Percentiles rank a stretch among this genome's conserved stretches.
phyloP scores from a whole-genome alignment of 2,888 invertebrate species.

The Idaea biselata region DNA sequence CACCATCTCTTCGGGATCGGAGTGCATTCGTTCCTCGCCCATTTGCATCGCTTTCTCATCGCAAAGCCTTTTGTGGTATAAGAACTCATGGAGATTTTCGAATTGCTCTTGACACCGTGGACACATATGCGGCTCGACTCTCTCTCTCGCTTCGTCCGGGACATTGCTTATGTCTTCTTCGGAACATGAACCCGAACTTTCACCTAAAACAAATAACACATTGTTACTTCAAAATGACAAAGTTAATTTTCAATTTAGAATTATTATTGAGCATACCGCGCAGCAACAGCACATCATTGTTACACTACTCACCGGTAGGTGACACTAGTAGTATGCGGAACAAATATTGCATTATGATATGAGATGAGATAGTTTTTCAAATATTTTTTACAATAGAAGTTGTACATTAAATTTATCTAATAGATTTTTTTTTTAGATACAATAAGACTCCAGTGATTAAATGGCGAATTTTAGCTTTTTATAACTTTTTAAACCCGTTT shows the following conservation, averaged over 20 bases:
- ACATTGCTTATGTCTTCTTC: slow-evolving; percentile 81
- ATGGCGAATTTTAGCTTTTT: too few relatives aligned
- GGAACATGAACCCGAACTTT: slow-evolving; percentile 84
- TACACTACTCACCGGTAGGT: slow-evolving; percentile 60
- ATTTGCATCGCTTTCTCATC: slow-evolving; percentile 82
- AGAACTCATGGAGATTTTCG: slow-evolving; percentile 82
- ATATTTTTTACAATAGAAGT: background rate
- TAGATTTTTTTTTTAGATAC: background rate
- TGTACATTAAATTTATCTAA: background rate
- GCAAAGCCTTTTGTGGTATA: slow-evolving; percentile 83
- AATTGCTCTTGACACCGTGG: slow-evolving; percentile 85
- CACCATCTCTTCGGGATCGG: slow-evolving; percentile 87
- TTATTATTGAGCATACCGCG: background rate
- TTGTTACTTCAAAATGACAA: background rate
- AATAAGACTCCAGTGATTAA: background rate
- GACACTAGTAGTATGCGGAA: slow-evolving; percentile 46
- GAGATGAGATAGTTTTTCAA: background rate
- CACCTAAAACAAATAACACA: slow-evolving; percentile 79
- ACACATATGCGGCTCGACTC: slow-evolving; percentile 81
- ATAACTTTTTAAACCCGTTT: too few relatives aligned
- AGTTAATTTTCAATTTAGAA: background rate
- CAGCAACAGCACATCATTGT: slow-evolving; percentile 20
- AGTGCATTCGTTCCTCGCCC: slow-evolving; percentile 84
- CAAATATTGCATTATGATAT: background rate
- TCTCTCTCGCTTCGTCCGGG: slow-evolving; percentile 70